A percentile compares a stretch with the other conserved stretches of the same genome.
These are phyloP conservation scores for Premnoplex brunnescens DNA, from an alignment of 2,797 vertebrate genomes.

Conservation along the genomic window DNA sequence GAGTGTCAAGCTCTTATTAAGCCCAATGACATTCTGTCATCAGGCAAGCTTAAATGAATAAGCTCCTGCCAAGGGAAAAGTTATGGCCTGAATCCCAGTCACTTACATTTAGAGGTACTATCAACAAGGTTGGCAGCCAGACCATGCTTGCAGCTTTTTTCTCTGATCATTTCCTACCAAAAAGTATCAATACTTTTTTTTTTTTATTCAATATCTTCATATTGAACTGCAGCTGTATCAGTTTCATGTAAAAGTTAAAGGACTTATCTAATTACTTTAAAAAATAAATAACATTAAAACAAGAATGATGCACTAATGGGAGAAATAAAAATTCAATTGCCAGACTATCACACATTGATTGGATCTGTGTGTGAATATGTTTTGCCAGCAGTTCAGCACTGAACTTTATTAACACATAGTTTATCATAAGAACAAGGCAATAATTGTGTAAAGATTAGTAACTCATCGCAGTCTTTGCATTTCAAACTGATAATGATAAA, in stretches of 20 bases:
- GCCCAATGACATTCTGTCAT: background rate
- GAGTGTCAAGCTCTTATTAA: constrained; percentile 1
- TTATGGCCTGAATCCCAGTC: background rate
- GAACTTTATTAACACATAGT: background rate
- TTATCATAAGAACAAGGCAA: background rate
- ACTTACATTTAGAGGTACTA: background rate
- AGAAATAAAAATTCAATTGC: background rate
- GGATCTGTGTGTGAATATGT: background rate
- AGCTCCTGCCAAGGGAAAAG: background rate
- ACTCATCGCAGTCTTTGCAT: background rate
- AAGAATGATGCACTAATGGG: background rate
- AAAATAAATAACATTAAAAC: background rate
- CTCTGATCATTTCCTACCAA: background rate
- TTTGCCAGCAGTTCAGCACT: background rate
- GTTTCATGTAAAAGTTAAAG: background rate
- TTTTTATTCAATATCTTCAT: background rate
- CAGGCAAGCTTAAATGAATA: background rate
- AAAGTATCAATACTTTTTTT: background rate
- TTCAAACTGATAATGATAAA: background rate
- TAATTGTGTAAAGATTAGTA: background rate
- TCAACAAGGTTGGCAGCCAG: background rate
- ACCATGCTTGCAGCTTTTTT: background rate
- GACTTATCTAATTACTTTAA: background rate
- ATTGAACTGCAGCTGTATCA: background rate
- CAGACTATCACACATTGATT: background rate